Conservation (phyloP, 2,113 vertebrate species). For the Corapipo altera region DNA sequence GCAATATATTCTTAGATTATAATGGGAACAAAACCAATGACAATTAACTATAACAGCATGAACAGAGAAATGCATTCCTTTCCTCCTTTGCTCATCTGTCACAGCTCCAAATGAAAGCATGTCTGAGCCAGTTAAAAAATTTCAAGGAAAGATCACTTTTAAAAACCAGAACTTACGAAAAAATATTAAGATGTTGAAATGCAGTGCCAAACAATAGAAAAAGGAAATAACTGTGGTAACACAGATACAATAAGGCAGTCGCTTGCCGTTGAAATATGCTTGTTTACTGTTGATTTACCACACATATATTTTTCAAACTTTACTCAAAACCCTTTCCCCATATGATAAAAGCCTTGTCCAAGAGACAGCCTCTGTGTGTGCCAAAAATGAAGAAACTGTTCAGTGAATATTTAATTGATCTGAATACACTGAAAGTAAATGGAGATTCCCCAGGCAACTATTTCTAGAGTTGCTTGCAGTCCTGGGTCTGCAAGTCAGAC, state of each 20-base stretch:
- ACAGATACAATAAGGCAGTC: background rate
- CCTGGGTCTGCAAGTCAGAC: background rate
- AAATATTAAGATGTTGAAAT: background rate
- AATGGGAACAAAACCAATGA: background rate
- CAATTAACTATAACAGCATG: background rate
- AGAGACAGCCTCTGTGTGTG: background rate
- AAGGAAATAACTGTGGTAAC: background rate
- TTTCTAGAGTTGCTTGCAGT: background rate
- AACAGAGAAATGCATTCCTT: background rate
- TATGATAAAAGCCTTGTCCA: background rate
- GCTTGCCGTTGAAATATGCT: background rate
- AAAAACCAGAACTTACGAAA: background rate
- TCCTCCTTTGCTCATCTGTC: background rate
- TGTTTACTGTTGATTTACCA: background rate
- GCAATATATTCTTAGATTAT: background rate
- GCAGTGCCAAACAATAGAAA: background rate
- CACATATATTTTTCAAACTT: background rate
- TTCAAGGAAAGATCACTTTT: background rate
- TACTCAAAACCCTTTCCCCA: background rate
- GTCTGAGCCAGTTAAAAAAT: background rate
- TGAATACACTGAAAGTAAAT: background rate
- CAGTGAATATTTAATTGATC: background rate
- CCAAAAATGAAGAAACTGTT: background rate
- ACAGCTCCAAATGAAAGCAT: background rate
- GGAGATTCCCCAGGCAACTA: background rate